Conservation (phyloP, 2,888 invertebrate species). For the Cephus pygmeus region DNA sequence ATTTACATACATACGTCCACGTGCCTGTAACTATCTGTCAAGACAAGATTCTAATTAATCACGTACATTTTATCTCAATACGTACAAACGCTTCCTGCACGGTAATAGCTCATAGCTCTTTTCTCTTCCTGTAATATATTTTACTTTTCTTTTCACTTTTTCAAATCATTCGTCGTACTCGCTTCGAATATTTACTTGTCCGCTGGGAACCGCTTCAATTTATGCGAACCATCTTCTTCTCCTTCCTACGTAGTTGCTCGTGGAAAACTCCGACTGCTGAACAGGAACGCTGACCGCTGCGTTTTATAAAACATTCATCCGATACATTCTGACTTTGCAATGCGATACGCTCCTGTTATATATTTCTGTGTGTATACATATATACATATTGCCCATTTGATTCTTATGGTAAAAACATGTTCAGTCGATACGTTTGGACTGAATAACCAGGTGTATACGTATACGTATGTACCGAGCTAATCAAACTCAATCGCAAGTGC, state of each 20-base stretch:
- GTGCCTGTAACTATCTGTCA: not conserved
- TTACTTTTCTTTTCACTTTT: not conserved
- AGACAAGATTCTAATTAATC: not conserved
- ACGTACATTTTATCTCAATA: not conserved
- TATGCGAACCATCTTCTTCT: not conserved
- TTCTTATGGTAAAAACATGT: too few relatives aligned
- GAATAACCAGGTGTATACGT: too few relatives aligned
- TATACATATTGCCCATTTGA: too few relatives aligned
- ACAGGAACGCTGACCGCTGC: not conserved
- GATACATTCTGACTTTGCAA: slow-evolving; percentile 1
- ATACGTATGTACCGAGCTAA: not conserved
- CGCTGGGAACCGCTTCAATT: not conserved
- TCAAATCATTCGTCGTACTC: not conserved
- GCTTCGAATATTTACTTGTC: not conserved
- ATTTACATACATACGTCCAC: not conserved
- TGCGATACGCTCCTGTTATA: not conserved
- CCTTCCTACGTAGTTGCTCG: not conserved
- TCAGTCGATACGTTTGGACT: too few relatives aligned
- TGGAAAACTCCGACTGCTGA: not conserved
- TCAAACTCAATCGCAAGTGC: not conserved
- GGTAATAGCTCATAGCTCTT: not conserved
- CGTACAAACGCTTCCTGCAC: not conserved
- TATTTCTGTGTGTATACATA: too few relatives aligned
- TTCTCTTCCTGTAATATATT: not conserved
- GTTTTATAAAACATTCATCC: not conserved